phyloP scores from a whole-genome alignment of 2,888 invertebrate species.

The Sinotaia quadrata region DNA sequence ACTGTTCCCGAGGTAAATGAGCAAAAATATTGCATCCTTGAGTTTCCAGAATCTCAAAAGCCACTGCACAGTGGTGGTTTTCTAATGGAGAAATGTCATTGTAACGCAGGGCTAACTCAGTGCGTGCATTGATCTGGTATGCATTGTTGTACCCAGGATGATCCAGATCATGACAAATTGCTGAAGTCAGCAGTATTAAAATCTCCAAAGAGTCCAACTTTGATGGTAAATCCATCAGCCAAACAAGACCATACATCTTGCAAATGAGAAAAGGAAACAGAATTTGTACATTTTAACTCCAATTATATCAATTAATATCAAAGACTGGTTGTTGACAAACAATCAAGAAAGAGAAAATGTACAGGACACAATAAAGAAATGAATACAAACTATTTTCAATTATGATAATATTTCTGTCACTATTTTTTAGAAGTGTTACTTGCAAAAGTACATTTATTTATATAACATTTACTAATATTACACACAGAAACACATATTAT shows the following conservation, averaged over 20 bases:
- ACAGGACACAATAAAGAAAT: no score
- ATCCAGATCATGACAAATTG: conserved; percentile 72
- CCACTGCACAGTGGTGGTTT: conserved; percentile 72
- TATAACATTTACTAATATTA: no score
- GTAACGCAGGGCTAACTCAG: conserved; percentile 70
- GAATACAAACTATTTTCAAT: neutral
- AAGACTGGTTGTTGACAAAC: neutral
- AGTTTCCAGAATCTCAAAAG: conserved; percentile 69
- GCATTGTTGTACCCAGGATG: conserved; percentile 73
- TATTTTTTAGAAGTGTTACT: no score
- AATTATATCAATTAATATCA: neutral
- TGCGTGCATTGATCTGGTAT: conserved; percentile 72
- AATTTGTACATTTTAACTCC: neutral
- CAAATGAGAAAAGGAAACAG: conserved; percentile 29
- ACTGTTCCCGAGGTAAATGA: conserved; percentile 62
- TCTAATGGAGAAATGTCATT: conserved; percentile 72
- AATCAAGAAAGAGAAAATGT: no score
- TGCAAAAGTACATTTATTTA: no score
- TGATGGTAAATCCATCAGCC: conserved; percentile 80
- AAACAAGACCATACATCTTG: conserved; percentile 88
- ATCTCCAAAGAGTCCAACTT: conserved; percentile 84
- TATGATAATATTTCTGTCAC: neutral
- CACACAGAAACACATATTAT: no score
- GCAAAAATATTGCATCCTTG: conserved; percentile 63
- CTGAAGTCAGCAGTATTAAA: conserved; percentile 75